These are phyloP conservation scores for Merluccius polli DNA, from an alignment of 2,797 vertebrate genomes.

Conservation along the genomic window DNA sequence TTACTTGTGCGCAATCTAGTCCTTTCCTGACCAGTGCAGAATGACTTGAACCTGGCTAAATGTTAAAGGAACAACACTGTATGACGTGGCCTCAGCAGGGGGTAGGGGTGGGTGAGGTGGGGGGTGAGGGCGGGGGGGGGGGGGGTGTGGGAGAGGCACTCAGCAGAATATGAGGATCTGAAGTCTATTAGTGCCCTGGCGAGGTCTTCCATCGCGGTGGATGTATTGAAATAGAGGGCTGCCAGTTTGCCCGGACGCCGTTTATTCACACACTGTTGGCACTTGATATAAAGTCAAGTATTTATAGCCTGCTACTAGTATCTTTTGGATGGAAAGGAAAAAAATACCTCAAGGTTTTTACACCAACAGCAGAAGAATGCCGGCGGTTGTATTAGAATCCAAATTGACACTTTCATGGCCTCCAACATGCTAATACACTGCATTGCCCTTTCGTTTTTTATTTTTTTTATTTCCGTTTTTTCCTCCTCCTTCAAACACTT, in stretches of 20 bases:
- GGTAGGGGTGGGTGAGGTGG: conserved; percentile 38
- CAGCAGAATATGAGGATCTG: conserved; percentile 71
- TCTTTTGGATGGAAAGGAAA: neutral
- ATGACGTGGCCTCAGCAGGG: conserved; percentile 55
- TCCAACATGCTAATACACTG: neutral
- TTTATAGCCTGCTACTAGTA: neutral
- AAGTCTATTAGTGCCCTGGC: conserved; percentile 55
- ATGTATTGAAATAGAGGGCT: conserved; percentile 43
- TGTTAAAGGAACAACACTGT: conserved; percentile 71
- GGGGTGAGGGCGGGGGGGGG: conserved; percentile 49
- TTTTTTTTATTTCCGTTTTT: neutral
- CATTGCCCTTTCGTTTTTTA: neutral
- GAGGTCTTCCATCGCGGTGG: conserved; percentile 13
- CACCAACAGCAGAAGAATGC: neutral
- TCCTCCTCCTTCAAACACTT: neutral
- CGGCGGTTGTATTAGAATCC: neutral
- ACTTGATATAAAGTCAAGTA: neutral
- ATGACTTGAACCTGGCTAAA: conserved; percentile 73
- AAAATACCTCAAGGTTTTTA: neutral
- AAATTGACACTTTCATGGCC: neutral
- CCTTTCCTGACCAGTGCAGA: conserved; percentile 71
- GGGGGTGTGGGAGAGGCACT: conserved; percentile 40
- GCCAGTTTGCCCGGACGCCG: conserved; percentile 17
- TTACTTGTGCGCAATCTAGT: conserved; percentile 73
- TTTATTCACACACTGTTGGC: neutral